Evolutionary conservation across 1,140 invertebrate genomes (phyloP).

Genomic region (Homarus americanus): DNA sequence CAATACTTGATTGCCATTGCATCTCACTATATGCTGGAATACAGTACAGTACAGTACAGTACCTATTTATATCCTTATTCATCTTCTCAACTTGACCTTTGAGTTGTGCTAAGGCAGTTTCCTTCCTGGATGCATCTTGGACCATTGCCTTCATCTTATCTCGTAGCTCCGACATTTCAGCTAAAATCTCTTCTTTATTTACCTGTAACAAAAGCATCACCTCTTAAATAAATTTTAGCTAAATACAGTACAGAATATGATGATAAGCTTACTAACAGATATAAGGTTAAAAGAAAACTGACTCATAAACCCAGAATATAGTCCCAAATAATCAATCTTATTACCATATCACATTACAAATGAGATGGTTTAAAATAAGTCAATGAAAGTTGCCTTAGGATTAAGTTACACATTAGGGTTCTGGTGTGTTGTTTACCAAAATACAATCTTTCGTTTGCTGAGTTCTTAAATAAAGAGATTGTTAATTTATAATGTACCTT

Average conservation of each 20-base stretch:
- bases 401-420: no score
- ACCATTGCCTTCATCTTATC: constrained; percentile 63
- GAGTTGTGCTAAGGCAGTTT: constrained; percentile 41
- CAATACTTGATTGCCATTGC: no score
- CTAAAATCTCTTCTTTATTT: constrained; percentile 42
- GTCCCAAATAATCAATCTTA: no score
- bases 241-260: not conserved
- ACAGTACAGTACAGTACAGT: not conserved
- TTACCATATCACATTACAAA: no score
- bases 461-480: no score
- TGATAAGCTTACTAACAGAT: not conserved
- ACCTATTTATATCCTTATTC: constrained; percentile 65
- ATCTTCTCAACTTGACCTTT: constrained; percentile 56
- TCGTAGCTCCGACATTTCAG: constrained; percentile 29
- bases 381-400: no score
- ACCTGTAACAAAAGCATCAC: constrained; percentile 18
- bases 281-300: no score
- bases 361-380: no score
- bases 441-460: no score
- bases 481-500: constrained; percentile 25
- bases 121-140: constrained; percentile 65
- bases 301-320: no score
- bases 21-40: not conserved
- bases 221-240: not conserved
- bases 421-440: no score